These are phyloP conservation scores for Mesocricetus auratus DNA, from an alignment of 2,113 vertebrate species.

Conservation along the genomic window DNA sequence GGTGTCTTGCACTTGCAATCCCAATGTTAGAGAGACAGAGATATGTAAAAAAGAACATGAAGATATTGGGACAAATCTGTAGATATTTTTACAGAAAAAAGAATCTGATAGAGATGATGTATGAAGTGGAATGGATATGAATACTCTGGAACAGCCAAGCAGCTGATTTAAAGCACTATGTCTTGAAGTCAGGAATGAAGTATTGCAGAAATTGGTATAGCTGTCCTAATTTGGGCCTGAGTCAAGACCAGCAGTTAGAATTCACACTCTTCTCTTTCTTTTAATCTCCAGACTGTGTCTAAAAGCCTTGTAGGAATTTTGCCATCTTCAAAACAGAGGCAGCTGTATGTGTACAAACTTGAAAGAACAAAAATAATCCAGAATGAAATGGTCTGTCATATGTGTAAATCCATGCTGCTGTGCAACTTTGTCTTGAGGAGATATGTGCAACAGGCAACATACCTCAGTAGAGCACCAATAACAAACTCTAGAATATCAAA, in stretches of 20 bases:
- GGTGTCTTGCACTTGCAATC: background rate
- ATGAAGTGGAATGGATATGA: background rate
- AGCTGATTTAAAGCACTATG: fast-evolving
- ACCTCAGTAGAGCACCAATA: background rate
- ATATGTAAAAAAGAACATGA: background rate
- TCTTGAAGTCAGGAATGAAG: background rate
- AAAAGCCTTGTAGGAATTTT: background rate
- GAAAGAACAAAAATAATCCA: background rate
- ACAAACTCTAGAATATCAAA: background rate
- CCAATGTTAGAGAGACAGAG: background rate
- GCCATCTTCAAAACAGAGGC: background rate
- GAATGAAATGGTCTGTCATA: background rate
- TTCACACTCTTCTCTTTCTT: no score
- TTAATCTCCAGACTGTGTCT: background rate
- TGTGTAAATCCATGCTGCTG: background rate
- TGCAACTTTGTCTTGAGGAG: background rate
- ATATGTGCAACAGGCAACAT: background rate
- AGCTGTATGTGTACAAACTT: background rate
- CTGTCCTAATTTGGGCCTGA: background rate
- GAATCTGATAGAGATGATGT: background rate
- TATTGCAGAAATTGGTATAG: background rate
- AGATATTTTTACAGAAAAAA: background rate
- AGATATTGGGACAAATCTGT: background rate
- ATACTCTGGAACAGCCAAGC: background rate
- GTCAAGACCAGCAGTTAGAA: fast-evolving